A percentile compares a stretch with the other conserved stretches of the same genome.
Evolutionary conservation across 2,113 vertebrate species (phyloP).

Genomic region (Reinhardtius hippoglossoides): DNA sequence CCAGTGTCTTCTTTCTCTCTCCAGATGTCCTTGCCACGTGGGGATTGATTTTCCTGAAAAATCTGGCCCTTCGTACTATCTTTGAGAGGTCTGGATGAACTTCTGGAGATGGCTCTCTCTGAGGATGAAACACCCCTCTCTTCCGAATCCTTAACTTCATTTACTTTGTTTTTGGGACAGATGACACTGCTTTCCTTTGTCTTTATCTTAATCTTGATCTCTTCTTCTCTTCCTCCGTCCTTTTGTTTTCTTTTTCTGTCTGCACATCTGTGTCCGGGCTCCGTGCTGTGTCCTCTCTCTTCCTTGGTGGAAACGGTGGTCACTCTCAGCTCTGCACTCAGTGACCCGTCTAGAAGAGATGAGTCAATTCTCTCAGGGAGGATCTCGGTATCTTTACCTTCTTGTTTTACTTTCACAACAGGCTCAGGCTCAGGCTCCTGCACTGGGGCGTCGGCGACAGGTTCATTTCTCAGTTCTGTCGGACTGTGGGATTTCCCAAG

Average conservation of each 20-base stretch:
- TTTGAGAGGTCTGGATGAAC: conserved; percentile 36
- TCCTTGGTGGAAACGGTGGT: conserved; percentile 71
- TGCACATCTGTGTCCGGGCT: conserved; percentile 1
- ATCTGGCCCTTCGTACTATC: conserved; percentile 75
- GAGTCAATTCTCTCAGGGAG: conserved; percentile 42
- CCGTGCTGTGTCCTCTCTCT: conserved; percentile 33
- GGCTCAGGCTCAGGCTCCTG: conserved; percentile 36
- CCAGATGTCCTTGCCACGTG: conserved; percentile 73
- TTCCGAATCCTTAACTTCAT: conserved; percentile 21
- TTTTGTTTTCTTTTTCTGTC: conserved; percentile 65
- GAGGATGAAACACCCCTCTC: conserved; percentile 43
- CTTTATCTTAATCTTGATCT: conserved; percentile 64
- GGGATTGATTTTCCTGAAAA: conserved; percentile 81
- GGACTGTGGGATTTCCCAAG: conserved; percentile 44
- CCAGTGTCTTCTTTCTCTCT: conserved; percentile 27
- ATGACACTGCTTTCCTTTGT: conserved; percentile 36
- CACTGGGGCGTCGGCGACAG: conserved; percentile 13
- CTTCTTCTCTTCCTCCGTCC: conserved; percentile 35
- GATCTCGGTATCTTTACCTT: conserved; percentile 16
- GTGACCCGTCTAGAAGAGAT: conserved; percentile 59
- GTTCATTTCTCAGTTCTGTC: conserved; percentile 28
- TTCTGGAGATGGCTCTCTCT: conserved; percentile 40
- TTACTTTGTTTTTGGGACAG: conserved; percentile 43
- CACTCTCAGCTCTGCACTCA: conserved; percentile 80
- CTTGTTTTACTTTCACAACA: conserved; percentile 11